phyloP scores from a whole-genome alignment of 2,113 vertebrate genomes.

The Cebus imitator region DNA sequence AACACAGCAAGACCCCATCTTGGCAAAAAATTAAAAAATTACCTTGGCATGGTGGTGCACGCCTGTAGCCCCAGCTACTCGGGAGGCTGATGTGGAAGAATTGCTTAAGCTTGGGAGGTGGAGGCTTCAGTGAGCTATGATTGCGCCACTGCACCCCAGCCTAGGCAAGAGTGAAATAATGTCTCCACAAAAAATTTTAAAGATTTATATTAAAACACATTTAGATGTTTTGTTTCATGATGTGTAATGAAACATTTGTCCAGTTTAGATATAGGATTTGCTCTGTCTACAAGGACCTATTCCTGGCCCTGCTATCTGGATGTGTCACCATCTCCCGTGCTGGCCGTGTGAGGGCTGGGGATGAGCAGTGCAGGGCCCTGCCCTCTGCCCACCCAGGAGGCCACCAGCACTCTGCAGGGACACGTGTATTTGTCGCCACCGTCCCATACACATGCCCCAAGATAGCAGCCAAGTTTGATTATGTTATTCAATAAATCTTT shows the following conservation, averaged over 20 bases:
- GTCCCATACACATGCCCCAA: not conserved
- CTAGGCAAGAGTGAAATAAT: too few relatives aligned
- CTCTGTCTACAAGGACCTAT: not conserved
- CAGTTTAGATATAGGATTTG: not conserved
- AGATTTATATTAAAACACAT: not conserved
- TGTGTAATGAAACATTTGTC: not conserved
- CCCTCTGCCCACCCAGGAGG: too few relatives aligned
- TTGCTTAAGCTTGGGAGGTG: too few relatives aligned
- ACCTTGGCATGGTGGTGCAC: too few relatives aligned
- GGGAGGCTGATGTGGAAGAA: too few relatives aligned
- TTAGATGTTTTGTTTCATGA: not conserved
- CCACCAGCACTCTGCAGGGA: not conserved
- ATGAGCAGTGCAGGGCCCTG: too few relatives aligned
- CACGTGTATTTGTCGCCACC: not conserved
- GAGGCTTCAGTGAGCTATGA: too few relatives aligned
- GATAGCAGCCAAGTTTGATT: not conserved
- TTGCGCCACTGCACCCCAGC: too few relatives aligned
- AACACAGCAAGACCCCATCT: too few relatives aligned
- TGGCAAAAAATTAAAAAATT: too few relatives aligned
- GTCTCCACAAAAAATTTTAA: too few relatives aligned
- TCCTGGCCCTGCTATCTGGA: not conserved
- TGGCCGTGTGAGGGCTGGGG: not conserved
- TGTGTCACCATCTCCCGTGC: not conserved
- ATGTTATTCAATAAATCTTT: not conserved
- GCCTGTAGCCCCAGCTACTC: too few relatives aligned